These are phyloP conservation scores for Aurelia coerulea DNA, from an alignment of 30 jellyfish, hydroid and myxozoan genomes.

Conservation along the genomic window DNA sequence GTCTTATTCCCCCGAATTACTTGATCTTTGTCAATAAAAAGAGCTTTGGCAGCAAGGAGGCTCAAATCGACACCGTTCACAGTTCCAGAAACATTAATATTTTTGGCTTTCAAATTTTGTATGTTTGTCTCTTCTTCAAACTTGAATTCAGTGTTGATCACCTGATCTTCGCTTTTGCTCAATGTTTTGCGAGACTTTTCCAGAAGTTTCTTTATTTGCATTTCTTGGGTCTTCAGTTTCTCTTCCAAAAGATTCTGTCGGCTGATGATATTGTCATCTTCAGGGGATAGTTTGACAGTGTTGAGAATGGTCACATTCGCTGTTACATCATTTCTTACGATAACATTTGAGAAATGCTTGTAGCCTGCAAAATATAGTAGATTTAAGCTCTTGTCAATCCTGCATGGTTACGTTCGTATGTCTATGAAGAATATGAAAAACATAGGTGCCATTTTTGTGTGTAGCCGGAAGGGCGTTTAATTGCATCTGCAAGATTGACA, in stretches of 20 bases:
- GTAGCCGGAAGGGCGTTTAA: no score
- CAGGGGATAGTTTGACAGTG: conserved; percentile 51
- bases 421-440: no score
- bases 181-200: conserved; percentile 16
- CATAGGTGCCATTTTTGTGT: no score
- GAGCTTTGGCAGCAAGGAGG: conserved; percentile 33
- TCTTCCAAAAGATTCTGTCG: conserved; percentile 23
- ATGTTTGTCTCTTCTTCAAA: conserved; percentile 25
- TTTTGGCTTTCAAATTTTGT: conserved; percentile 6
- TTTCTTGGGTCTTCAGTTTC: conserved; percentile 21
- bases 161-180: conserved; percentile 60
- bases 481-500: no score
- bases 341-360: conserved; percentile 61
- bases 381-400: no score
- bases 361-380: conserved; percentile 32
- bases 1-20: conserved; percentile 75
- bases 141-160: conserved; percentile 22
- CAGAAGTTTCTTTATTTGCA: conserved; percentile 1
- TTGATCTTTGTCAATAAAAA: conserved; percentile 61
- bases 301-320: conserved; percentile 25
- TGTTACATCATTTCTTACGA: conserved; percentile 28
- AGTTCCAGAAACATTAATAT: conserved; percentile 46
- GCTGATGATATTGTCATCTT: conserved; percentile 16
- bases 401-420: not conserved
- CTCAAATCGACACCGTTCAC: conserved; percentile 67